A percentile compares a stretch with the other conserved stretches of the same genome.
Evolutionary conservation across 2,113 vertebrate species (phyloP).

Genomic region (Poeciliopsis prolifica): DNA sequence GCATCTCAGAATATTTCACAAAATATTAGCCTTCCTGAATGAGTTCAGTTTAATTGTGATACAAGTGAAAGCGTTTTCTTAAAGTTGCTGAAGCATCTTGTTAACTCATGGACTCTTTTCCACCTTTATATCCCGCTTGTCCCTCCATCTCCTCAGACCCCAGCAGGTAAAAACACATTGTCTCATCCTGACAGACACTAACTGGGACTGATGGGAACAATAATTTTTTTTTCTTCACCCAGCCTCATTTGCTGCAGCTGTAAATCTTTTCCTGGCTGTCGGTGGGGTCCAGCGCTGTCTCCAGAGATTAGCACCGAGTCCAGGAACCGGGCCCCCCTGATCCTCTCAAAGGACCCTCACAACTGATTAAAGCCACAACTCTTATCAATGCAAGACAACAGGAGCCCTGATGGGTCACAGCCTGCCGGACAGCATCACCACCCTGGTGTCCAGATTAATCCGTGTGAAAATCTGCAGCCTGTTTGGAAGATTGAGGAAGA

Average conservation of each 20-base stretch:
- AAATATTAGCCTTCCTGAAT: neutral
- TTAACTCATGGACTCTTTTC: neutral
- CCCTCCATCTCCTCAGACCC: conserved; percentile 8
- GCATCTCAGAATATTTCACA: neutral
- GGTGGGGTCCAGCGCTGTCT: conserved; percentile 34
- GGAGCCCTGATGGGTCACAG: conserved; percentile 29
- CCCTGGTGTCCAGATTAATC: conserved; percentile 37
- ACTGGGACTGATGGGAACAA: conserved; percentile 25
- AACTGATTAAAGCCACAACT: conserved; percentile 60
- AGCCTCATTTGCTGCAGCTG: conserved; percentile 38
- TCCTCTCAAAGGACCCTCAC: conserved; percentile 1
- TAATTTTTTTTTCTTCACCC: neutral
- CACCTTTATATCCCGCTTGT: neutral
- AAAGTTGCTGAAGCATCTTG: neutral
- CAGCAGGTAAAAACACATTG: conserved; percentile 7
- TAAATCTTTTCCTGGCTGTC: conserved; percentile 45
- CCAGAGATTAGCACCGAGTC: conserved; percentile 38
- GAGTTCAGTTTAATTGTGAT: no score
- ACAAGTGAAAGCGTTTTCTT: neutral
- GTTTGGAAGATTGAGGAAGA: conserved; percentile 29
- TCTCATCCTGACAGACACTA: conserved; percentile 21
- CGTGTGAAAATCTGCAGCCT: conserved; percentile 24
- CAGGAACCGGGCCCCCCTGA: conserved; percentile 19
- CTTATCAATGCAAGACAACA: conserved; percentile 41
- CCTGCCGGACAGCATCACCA: conserved; percentile 26